Evolutionary conservation across 1,140 invertebrate species (phyloP), one percentile per base, ranked within the genome.

Genomic region (Phortica variegata): DNA sequence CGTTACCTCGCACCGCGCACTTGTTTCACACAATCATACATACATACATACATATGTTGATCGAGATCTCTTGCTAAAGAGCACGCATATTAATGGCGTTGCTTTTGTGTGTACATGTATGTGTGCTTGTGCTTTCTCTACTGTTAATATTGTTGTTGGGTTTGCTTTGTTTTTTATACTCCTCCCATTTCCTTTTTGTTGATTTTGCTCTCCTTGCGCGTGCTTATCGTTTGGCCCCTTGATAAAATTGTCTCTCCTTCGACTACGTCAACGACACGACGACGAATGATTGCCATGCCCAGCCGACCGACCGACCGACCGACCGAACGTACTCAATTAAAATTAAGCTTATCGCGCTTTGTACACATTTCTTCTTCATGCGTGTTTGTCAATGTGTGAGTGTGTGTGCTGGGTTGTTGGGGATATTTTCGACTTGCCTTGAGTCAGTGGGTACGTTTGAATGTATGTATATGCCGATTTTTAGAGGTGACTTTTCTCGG

Each of bases 401-500:
- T 49, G 32, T 52, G 34, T 36, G 41, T 46, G 44, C 15, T 40
- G 31, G 39, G 48, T 56, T 54, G 43, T 60, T 52, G 63, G 63
- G 63, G 65, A 65, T 66, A 65, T 58, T 58, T 60, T 48, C 43
- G 51, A 42, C 49, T 41, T 54, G 60, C 41, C 48, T n/a, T 41
- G 18, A 33, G 20, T 47, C 37, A 21, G 33, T 46, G 33, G 4
- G 3, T 23, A 37, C 16, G 12, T 38, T 26, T 46, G 18, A 31
- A 34, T 47, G 26, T 40, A 17, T 40, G n/a, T 40, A 10, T 15
- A 31, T 17, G 17, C 16, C 20, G 17, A n/a, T 51, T 65, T 61
- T 72, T 72, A 59, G 68, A 71, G 68, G 68, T 71, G 66, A 71
- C 68, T 69, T 69, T 71, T 51, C 60, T 53, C 56, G 52, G 50